These are phyloP conservation scores for Petaurus breviceps DNA, from an alignment of 2,113 vertebrate species.

Conservation along the genomic window DNA sequence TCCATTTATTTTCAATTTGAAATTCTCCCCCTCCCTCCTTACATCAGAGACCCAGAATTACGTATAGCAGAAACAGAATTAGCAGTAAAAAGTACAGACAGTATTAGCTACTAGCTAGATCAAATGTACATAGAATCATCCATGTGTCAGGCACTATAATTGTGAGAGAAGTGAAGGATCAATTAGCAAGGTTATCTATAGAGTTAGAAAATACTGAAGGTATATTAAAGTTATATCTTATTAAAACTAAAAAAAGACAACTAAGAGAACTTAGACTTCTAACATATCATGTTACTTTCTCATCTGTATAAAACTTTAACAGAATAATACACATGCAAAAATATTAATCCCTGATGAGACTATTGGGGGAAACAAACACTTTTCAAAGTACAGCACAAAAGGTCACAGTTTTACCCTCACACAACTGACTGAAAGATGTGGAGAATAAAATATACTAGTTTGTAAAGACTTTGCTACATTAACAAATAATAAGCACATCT, in stretches of 20 bases:
- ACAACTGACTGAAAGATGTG: background rate
- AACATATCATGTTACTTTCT: background rate
- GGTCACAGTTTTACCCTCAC: background rate
- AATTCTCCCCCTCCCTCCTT: background rate
- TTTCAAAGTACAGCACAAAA: background rate
- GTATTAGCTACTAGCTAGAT: background rate
- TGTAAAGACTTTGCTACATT: background rate
- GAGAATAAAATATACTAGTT: background rate
- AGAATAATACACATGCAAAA: background rate
- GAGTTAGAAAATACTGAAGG: background rate
- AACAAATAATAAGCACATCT: background rate
- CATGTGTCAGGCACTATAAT: background rate
- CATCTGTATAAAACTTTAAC: background rate
- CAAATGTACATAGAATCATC: background rate
- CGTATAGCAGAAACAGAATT: background rate
- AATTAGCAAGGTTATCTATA: background rate
- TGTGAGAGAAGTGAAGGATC: background rate
- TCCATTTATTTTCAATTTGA: background rate
- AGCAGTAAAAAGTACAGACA: background rate
- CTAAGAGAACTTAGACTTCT: background rate
- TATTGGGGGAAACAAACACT: background rate
- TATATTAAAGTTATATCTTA: background rate
- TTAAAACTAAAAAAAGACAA: background rate
- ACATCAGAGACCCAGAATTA: background rate
- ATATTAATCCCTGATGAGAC: background rate